These are phyloP conservation scores for Threskiornis aethiopicus DNA, from an alignment of 2,797 vertebrate genomes.

Conservation along the genomic window DNA sequence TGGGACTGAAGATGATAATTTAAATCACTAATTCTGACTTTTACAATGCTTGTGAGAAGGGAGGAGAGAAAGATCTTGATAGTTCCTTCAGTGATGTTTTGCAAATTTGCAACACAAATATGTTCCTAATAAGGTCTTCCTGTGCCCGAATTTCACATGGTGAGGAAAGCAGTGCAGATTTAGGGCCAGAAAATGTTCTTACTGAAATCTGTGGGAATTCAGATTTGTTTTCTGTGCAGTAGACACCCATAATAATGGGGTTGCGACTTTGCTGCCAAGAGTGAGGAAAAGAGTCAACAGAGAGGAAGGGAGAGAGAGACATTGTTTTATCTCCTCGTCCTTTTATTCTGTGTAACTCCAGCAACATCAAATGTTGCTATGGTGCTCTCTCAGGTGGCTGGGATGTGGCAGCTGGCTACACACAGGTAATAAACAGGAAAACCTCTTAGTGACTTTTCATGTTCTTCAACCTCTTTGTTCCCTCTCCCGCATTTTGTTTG, in stretches of 20 bases:
- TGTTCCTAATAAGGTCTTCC: background rate
- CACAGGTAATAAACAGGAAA: conserved; percentile 59
- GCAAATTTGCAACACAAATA: background rate
- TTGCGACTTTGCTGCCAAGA: background rate
- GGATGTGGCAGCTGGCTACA: conserved; percentile 62
- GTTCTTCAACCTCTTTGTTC: background rate
- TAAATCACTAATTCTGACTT: background rate
- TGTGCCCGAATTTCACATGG: background rate
- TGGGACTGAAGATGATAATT: background rate
- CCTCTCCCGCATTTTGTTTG: rapidly evolving
- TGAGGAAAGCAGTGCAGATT: background rate
- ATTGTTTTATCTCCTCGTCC: background rate
- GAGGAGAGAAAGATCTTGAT: background rate
- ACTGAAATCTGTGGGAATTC: background rate
- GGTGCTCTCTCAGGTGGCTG: conserved; percentile 76
- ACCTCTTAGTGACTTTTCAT: background rate
- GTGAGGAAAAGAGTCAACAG: background rate
- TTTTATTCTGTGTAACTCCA: conserved; percentile 15
- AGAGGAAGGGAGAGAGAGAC: background rate
- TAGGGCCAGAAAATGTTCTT: background rate
- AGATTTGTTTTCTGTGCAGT: background rate
- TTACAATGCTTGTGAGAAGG: background rate
- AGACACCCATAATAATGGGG: background rate
- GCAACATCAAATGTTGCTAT: conserved; percentile 75
- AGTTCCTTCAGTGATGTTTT: background rate